Evolutionary conservation across 2,888 invertebrate genomes (phyloP).

Genomic region (Xestia ashworthii): DNA sequence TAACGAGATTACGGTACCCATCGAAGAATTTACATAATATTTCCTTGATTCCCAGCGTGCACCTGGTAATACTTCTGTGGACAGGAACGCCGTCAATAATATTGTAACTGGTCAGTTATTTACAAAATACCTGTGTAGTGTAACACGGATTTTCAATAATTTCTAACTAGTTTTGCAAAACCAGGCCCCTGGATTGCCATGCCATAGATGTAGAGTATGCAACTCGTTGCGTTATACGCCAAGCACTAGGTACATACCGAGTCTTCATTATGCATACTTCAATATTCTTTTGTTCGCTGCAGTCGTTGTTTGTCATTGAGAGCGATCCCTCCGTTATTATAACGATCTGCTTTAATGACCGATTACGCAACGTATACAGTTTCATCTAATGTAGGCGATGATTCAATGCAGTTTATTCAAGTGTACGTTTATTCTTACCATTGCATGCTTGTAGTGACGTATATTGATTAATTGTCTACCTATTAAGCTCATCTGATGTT

Average conservation of each 20-base stretch:
- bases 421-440: slow-evolving; percentile 65
- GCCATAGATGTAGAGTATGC: slow-evolving; percentile 36
- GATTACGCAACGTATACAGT: slow-evolving; percentile 81
- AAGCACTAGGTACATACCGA: slow-evolving; percentile 35
- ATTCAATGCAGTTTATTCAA: slow-evolving; percentile 77
- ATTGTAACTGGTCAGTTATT: slow-evolving; percentile 39
- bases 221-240: slow-evolving; percentile 52
- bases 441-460: slow-evolving; percentile 55
- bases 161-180: slow-evolving; percentile 54
- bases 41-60: slow-evolving; percentile 71
- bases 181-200: slow-evolving; percentile 32
- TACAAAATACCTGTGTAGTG: slow-evolving; percentile 29
- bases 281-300: slow-evolving; percentile 66
- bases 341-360: slow-evolving; percentile 79
- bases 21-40: slow-evolving; percentile 77
- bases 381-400: slow-evolving; percentile 79
- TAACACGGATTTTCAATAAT: slow-evolving; percentile 47
- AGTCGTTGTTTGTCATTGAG: slow-evolving; percentile 66
- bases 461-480: slow-evolving; percentile 44
- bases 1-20: slow-evolving; percentile 86
- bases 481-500: slow-evolving; percentile 48
- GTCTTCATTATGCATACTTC: slow-evolving; percentile 63
- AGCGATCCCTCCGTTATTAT: slow-evolving; percentile 65
- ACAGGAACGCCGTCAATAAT: slow-evolving; percentile 42
- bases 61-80: slow-evolving; percentile 46